A percentile compares a stretch with the other conserved stretches of the same genome.
Evolutionary conservation across 2,888 invertebrate species (phyloP).

Genomic region (Patella ulyssiponensis): DNA sequence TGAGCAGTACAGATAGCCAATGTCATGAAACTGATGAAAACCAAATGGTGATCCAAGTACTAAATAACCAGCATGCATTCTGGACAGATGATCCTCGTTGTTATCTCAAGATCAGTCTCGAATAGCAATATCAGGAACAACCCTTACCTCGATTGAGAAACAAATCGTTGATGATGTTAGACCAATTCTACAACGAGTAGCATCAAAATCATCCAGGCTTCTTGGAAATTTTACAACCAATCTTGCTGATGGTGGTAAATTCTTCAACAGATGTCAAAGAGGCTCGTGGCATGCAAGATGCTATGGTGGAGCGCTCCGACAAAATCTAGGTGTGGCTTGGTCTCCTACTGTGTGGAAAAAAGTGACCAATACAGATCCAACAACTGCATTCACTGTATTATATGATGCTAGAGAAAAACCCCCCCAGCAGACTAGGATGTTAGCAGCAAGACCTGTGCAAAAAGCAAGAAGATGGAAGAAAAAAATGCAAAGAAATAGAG

Average conservation of each 20-base stretch:
- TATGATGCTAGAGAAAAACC: background rate
- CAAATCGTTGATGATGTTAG: slow-evolving; percentile 27
- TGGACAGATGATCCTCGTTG: slow-evolving; percentile 19
- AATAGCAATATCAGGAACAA: background rate
- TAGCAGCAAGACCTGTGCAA: background rate
- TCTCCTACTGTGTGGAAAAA: slow-evolving; percentile 18
- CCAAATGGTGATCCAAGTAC: background rate
- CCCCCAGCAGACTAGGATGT: background rate
- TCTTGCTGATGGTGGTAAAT: slow-evolving; percentile 42
- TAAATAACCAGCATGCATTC: slow-evolving; percentile 19
- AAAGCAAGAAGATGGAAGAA: slow-evolving; percentile 18
- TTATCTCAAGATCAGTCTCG: slow-evolving; percentile 16
- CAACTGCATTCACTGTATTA: background rate
- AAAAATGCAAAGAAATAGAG: background rate
- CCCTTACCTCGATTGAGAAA: background rate
- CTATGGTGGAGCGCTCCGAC: slow-evolving; percentile 33
- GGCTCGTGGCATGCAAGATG: slow-evolving; percentile 42
- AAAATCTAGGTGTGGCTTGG: slow-evolving; percentile 32
- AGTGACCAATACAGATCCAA: slow-evolving; percentile 9
- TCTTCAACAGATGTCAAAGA: slow-evolving; percentile 29
- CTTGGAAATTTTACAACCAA: slow-evolving; percentile 39
- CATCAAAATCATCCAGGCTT: slow-evolving; percentile 29
- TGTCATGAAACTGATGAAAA: background rate
- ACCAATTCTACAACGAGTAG: slow-evolving; percentile 29
- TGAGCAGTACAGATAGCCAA: background rate